A percentile compares a stretch with the other conserved stretches of the same genome.
phyloP scores from a whole-genome alignment of 2,113 vertebrate species.

The Pristiophorus japonicus region DNA sequence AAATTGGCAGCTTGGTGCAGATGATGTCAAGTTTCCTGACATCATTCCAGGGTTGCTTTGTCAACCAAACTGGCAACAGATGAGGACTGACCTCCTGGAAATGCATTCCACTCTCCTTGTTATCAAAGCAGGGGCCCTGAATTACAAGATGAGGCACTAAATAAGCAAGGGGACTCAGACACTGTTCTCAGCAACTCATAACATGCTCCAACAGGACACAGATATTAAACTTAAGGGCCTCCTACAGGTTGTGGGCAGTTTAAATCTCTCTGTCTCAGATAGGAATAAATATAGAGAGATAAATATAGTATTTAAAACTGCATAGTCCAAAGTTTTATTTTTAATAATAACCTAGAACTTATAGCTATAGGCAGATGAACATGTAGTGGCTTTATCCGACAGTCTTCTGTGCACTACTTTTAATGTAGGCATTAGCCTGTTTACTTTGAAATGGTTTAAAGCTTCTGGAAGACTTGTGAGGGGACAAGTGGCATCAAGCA shows the following conservation, averaged over 20 bases:
- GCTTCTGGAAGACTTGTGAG: neutral
- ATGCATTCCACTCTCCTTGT: neutral
- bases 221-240: neutral
- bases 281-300: neutral
- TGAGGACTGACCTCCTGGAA: constrained; percentile 26
- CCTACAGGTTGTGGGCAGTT: neutral
- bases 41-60: neutral
- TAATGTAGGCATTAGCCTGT: too few relatives aligned
- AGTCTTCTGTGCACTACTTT: neutral
- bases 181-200: neutral
- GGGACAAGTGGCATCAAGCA: neutral
- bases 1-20: constrained; percentile 7
- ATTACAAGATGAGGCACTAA: neutral
- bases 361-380: neutral
- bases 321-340: neutral
- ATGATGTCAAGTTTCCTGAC: constrained; percentile 33
- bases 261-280: neutral
- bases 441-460: neutral
- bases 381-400: too few relatives aligned
- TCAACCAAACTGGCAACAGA: constrained; percentile 23
- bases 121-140: constrained; percentile 8
- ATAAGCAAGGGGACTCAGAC: neutral
- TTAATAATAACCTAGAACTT: neutral
- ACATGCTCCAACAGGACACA: neutral
- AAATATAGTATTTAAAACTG: neutral